phyloP scores from a whole-genome alignment of 2,888 invertebrate species.

The Brachyptera putata region DNA sequence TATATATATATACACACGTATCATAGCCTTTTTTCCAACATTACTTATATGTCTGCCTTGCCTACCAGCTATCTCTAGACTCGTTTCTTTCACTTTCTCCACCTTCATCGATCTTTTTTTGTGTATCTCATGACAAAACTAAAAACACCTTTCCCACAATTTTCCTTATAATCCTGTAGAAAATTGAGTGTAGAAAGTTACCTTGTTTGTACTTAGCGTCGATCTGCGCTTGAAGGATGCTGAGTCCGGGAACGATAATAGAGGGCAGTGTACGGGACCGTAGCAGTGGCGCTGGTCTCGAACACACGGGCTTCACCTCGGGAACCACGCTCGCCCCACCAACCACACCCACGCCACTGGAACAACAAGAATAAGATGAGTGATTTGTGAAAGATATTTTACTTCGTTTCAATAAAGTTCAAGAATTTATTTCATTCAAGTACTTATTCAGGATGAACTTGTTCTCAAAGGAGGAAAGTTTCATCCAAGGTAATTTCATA shows the following conservation, averaged over 20 bases:
- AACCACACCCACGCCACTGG: not conserved
- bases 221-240: constrained; percentile 75
- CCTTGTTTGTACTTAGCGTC: constrained; percentile 60
- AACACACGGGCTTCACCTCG: constrained; percentile 37
- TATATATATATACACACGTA: no score
- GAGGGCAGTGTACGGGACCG: constrained; percentile 83
- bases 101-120: no score
- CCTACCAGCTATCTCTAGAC: no score
- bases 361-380: not conserved
- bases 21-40: no score
- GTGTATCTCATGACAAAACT: no score
- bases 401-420: not conserved
- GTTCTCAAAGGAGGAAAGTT: no score
- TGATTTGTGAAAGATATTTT: not conserved
- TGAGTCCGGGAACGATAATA: constrained; percentile 80
- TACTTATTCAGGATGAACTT: no score
- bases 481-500: no score
- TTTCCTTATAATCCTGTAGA: not conserved
- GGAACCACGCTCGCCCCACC: constrained; percentile 20
- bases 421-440: not conserved
- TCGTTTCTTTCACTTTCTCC: no score
- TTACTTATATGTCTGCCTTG: no score
- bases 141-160: not conserved
- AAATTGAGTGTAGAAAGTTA: constrained; percentile 37
- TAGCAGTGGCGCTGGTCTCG: constrained; percentile 67